Evolutionary conservation across 2,888 invertebrate genomes (phyloP).

Genomic region (Dynastes hyllus): DNA sequence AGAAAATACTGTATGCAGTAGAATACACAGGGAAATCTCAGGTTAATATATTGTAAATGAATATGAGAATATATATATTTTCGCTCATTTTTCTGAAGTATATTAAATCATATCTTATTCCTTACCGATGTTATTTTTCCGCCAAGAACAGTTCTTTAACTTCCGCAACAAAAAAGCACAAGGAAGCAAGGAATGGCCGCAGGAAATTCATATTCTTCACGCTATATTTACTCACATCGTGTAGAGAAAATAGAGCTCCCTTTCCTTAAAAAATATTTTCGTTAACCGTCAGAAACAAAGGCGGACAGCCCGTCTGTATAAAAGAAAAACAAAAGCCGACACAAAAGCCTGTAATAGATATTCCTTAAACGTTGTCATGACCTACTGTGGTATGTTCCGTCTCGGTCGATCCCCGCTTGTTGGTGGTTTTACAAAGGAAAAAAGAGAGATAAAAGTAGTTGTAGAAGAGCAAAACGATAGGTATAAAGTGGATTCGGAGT

Average conservation of each 20-base stretch:
- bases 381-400: not conserved
- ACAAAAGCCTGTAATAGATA: constrained; percentile 38
- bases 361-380: constrained; percentile 34
- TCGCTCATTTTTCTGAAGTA: not conserved
- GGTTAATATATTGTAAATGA: too few relatives aligned
- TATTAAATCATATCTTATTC: constrained; percentile 18
- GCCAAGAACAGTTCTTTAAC: not conserved
- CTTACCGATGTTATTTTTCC: constrained; percentile 10
- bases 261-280: constrained; percentile 31
- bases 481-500: constrained; percentile 37
- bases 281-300: constrained; percentile 29
- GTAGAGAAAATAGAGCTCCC: constrained; percentile 25
- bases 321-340: constrained; percentile 40
- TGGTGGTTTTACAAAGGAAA: not conserved
- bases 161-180: not conserved
- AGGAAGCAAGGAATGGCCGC: not conserved
- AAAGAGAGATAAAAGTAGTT: constrained; percentile 6
- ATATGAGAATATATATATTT: too few relatives aligned
- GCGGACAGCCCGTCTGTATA: not conserved
- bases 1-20: too few relatives aligned
- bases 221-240: constrained; percentile 31
- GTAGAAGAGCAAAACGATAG: constrained; percentile 4
- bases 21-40: too few relatives aligned
- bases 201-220: constrained; percentile 36
- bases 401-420: constrained; percentile 6